These are phyloP conservation scores for Oasisia sp. DNA, from an alignment of 2,888 invertebrate species.

Conservation along the genomic window DNA sequence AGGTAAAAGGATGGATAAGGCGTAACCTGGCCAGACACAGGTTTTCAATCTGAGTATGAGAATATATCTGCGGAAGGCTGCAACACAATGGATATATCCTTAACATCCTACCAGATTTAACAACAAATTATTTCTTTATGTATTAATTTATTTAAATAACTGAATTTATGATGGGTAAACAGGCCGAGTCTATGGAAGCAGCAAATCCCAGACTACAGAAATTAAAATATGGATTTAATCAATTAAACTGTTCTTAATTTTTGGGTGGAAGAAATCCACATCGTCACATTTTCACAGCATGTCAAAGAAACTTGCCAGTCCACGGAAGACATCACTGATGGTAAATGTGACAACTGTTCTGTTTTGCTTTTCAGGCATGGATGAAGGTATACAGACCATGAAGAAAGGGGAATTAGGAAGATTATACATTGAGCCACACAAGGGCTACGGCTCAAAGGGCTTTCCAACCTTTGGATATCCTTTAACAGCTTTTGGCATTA, in stretches of 20 bases:
- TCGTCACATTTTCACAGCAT: neutral
- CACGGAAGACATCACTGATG: neutral
- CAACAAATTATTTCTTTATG: no score
- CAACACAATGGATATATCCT: no score
- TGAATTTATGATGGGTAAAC: no score
- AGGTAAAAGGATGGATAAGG: no score
- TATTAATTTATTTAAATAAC: no score
- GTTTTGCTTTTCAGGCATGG: constrained; percentile 35
- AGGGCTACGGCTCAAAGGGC: constrained; percentile 35
- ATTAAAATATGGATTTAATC: neutral
- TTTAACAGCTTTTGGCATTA: constrained; percentile 20
- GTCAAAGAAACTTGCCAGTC: neutral
- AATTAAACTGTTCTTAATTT: neutral
- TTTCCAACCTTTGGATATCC: constrained; percentile 41
- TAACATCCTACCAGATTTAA: no score
- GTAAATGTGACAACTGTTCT: neutral
- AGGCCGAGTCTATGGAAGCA: no score
- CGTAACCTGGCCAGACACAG: no score
- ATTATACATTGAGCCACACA: constrained; percentile 29
- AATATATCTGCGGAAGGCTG: no score
- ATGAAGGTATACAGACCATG: constrained; percentile 38
- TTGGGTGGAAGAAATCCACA: neutral
- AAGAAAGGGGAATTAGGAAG: constrained; percentile 32
- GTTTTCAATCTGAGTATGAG: no score
- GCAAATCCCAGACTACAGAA: neutral